Conservation (phyloP, 1,140 invertebrate genomes). For the Saccostrea cuccullata region DNA sequence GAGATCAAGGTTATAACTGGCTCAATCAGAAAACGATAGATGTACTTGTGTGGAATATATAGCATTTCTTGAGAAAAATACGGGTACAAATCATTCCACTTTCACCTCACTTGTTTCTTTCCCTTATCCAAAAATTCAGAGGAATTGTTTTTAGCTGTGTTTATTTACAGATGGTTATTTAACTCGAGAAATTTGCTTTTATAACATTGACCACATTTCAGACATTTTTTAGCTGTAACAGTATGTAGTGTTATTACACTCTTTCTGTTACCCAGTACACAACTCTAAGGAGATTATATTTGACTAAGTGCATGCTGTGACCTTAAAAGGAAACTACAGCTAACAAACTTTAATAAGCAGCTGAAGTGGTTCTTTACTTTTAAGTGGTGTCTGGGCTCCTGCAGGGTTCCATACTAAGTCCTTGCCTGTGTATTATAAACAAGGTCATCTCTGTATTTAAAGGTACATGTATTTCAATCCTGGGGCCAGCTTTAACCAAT, state of each 20-base stretch:
- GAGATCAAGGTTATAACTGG: too few species aligned
- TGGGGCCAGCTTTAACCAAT: not conserved
- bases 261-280: conserved; percentile 6
- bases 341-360: not conserved
- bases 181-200: too few species aligned
- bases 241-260: not conserved
- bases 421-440: not conserved
- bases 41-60: too few species aligned
- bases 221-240: not conserved
- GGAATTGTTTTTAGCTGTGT: too few species aligned
- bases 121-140: too few species aligned
- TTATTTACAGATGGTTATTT: too few species aligned
- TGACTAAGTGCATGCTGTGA: conserved; percentile 20
- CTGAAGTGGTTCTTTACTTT: conserved; percentile 13
- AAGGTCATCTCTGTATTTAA: not conserved
- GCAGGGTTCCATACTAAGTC: not conserved
- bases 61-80: too few species aligned
- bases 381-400: conserved; percentile 6
- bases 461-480: not conserved
- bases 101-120: too few species aligned
- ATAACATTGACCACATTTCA: not conserved
- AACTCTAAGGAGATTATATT: conserved; percentile 23
- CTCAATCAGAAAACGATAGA: too few species aligned
- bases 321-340: conserved; percentile 6
- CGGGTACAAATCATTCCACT: too few species aligned